phyloP scores from a whole-genome alignment of 2,797 vertebrate species.

The Peromyscus nudipes region DNA sequence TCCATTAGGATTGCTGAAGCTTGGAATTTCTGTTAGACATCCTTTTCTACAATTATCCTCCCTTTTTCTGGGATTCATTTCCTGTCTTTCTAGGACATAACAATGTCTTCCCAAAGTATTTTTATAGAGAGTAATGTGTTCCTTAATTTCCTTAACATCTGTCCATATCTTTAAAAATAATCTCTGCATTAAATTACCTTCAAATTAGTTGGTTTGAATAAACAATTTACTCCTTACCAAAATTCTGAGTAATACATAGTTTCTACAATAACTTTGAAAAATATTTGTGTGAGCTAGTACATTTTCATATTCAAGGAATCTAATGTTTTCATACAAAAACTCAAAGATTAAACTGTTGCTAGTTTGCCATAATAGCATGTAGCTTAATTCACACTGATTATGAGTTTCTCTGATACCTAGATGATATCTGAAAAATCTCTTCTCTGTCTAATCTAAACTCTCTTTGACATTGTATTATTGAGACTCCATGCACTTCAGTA shows the following conservation, averaged over 20 bases:
- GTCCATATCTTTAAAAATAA: neutral
- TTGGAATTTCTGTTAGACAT: neutral
- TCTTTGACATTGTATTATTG: neutral
- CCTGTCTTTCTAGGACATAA: neutral
- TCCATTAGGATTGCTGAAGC: neutral
- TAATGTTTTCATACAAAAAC: neutral
- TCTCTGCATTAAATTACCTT: conserved; percentile 2
- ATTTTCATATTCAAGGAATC: conserved; percentile 7
- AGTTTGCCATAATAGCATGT: neutral
- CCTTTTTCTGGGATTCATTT: neutral
- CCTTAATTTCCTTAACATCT: conserved; percentile 7
- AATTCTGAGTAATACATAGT: neutral
- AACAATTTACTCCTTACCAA: neutral
- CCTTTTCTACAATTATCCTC: neutral
- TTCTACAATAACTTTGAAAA: neutral
- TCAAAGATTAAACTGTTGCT: neutral
- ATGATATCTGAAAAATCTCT: neutral
- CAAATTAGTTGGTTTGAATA: neutral
- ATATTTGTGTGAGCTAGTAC: neutral
- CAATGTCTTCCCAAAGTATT: neutral
- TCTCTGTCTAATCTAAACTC: neutral
- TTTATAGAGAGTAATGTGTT: neutral
- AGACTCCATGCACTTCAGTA: neutral
- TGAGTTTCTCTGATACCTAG: neutral
- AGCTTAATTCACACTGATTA: neutral